A percentile compares a stretch with the other conserved stretches of the same genome.
Conservation (phyloP, 2,113 vertebrate genomes). For the Sorex araneus region DNA sequence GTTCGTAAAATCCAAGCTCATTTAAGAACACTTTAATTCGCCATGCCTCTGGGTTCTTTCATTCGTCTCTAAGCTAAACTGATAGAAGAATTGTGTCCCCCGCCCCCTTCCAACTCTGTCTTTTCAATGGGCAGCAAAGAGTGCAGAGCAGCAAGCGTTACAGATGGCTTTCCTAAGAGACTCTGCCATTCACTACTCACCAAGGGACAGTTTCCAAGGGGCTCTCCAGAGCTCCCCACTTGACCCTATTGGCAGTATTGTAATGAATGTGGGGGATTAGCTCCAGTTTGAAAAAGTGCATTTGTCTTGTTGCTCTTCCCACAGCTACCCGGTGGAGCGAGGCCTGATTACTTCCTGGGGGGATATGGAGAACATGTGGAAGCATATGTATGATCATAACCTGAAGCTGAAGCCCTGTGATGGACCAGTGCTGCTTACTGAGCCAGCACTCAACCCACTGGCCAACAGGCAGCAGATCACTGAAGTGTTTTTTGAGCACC, state of each 20-base stretch:
- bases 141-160: not conserved
- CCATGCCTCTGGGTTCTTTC: not conserved
- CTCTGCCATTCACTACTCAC: not conserved
- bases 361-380: constrained; percentile 82
- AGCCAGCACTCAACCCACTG: constrained; percentile 79
- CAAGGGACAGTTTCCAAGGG: not conserved
- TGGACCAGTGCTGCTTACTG: constrained; percentile 77
- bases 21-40: not conserved
- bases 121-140: not conserved
- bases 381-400: constrained; percentile 70
- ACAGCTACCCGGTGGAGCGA: constrained; percentile 77
- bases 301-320: not conserved
- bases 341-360: constrained; percentile 76
- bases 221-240: no score
- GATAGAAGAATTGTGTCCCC: no score
- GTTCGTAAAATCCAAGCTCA: not conserved
- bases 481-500: constrained; percentile 79
- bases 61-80: constrained; percentile 15
- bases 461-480: constrained; percentile 68
- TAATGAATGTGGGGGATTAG: not conserved
- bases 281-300: not conserved
- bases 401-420: constrained; percentile 77
- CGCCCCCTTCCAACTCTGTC: not conserved
- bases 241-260: no score
- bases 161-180: not conserved